Evolutionary conservation across 2,888 invertebrate genomes (phyloP), one percentile per base, ranked within the genome.

Genomic region (Dasypogon diadema): DNA sequence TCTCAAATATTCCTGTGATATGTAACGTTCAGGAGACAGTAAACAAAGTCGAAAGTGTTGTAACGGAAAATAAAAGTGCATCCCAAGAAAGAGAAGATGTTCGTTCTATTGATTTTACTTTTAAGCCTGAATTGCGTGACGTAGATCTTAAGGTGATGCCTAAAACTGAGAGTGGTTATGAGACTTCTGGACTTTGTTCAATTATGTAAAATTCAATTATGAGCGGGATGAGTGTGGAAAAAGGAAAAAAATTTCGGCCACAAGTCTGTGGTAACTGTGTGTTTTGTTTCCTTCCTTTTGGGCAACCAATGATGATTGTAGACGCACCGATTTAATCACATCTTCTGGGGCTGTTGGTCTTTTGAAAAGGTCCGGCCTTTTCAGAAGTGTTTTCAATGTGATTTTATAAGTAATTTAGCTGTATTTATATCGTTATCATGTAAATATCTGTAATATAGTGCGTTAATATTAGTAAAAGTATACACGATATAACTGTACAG

Each of bases 141-240:
- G 87, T 91, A 51, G 89, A 90, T 79, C 87, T 96, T 65, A 91
- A 90, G 79, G 90, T 91, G 81, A 89, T 92, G 80, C 92, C 94
- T 2, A 91, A 92, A 0, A 89, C 93, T 54, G 87, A 88, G 76
- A 92, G 90, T 83, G 96, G 95, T 30, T 89, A 88, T 77, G 96
- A 96, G 83, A 88, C 94, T 18, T 95, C 96, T 0, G 96, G 94
- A 30, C 87, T 96, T 80, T 96, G 96, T 87, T 92, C 93, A 68
- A 93, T 96, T 81, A 94, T 94, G 94, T 94, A 70, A 54, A 51
- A 10, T 16, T 51, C 2, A 51, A 21, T 51, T 24, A 30, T 30
- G n/a, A n/a, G n/a, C n/a, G n/a, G n/a, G n/a, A n/a, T n/a, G n/a
- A n/a, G n/a, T n/a, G n/a, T n/a, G n/a, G 30, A 30, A 3, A 30